Conservation (phyloP, 2,888 invertebrate species). For the Galeopsomyia nigrocyanea region DNA sequence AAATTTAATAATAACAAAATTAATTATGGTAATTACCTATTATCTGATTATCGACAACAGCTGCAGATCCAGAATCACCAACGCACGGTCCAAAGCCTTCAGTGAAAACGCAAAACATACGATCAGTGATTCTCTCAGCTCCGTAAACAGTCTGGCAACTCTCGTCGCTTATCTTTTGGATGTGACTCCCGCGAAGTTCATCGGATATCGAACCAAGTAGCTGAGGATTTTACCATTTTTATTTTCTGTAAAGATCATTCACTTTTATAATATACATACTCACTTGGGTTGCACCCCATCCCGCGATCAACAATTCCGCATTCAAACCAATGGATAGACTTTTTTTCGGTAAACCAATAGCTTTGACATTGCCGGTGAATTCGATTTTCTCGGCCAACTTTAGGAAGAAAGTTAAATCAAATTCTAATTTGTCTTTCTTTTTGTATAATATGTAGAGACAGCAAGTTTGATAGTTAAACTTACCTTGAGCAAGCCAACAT, state of each 20-base stretch:
- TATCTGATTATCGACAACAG: constrained; percentile 48
- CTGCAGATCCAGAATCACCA: constrained; percentile 59
- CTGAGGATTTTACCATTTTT: constrained; percentile 43
- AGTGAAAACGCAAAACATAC: constrained; percentile 55
- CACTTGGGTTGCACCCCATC: constrained; percentile 56
- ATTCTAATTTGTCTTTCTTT: too few relatives aligned
- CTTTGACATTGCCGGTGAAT: constrained; percentile 49
- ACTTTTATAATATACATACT: constrained; percentile 1
- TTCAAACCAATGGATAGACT: constrained; percentile 41
- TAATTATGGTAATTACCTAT: constrained; percentile 49
- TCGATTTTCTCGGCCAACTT: constrained; percentile 50
- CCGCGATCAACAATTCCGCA: constrained; percentile 50
- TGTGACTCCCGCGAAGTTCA: constrained; percentile 43
- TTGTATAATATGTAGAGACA: too few relatives aligned
- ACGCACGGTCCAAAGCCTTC: constrained; percentile 53
- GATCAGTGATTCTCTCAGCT: constrained; percentile 48
- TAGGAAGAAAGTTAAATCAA: too few relatives aligned
- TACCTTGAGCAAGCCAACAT: constrained; percentile 57
- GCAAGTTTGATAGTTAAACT: too few relatives aligned
- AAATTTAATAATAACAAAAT: too few relatives aligned
- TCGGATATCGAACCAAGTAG: constrained; percentile 53
- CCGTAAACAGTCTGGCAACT: constrained; percentile 50
- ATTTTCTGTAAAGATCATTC: too few relatives aligned
- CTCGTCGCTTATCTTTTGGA: constrained; percentile 51
- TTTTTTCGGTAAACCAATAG: constrained; percentile 51